These are phyloP conservation scores for Electrona antarctica DNA, from an alignment of 2,113 vertebrate genomes.

Conservation along the genomic window DNA sequence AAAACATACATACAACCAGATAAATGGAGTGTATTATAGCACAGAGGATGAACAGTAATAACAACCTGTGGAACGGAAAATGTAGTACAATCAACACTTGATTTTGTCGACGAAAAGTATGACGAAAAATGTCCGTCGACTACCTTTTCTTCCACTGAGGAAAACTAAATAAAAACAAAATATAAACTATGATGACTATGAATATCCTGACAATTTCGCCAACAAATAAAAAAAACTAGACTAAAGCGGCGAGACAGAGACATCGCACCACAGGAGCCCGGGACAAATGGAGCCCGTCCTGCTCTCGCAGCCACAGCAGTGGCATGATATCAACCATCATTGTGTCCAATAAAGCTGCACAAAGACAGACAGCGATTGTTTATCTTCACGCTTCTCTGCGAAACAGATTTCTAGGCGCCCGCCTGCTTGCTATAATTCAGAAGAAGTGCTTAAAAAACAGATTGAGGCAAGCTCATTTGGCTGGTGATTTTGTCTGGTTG, in stretches of 20 bases:
- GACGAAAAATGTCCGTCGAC: too few species aligned
- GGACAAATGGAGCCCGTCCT: slow-evolving; percentile 72
- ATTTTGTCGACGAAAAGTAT: slow-evolving; percentile 65
- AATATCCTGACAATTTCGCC: too few species aligned
- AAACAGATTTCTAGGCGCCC: slow-evolving; percentile 56
- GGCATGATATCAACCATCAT: slow-evolving; percentile 76
- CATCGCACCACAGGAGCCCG: slow-evolving; percentile 66
- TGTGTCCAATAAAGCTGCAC: slow-evolving; percentile 73
- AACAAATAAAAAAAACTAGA: not conserved
- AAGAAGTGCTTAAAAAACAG: slow-evolving; percentile 68
- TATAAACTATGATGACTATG: too few species aligned
- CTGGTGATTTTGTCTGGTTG: slow-evolving; percentile 49
- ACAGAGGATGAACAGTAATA: slow-evolving; percentile 49
- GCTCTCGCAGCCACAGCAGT: slow-evolving; percentile 58
- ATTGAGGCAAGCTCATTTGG: slow-evolving; percentile 64
- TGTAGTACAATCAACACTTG: not conserved
- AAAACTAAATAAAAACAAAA: too few species aligned
- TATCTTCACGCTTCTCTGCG: slow-evolving; percentile 47
- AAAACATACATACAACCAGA: not conserved
- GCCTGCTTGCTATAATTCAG: slow-evolving; percentile 61
- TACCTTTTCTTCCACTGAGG: too few species aligned
- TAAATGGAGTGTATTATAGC: too few species aligned
- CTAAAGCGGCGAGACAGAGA: slow-evolving; percentile 66
- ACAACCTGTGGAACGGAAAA: slow-evolving; percentile 12
- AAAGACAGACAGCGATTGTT: slow-evolving; percentile 62